Percentiles rank a stretch among this genome's conserved stretches.
Evolutionary conservation across 2,888 invertebrate species (phyloP).

Genomic region (Patella depressa): DNA sequence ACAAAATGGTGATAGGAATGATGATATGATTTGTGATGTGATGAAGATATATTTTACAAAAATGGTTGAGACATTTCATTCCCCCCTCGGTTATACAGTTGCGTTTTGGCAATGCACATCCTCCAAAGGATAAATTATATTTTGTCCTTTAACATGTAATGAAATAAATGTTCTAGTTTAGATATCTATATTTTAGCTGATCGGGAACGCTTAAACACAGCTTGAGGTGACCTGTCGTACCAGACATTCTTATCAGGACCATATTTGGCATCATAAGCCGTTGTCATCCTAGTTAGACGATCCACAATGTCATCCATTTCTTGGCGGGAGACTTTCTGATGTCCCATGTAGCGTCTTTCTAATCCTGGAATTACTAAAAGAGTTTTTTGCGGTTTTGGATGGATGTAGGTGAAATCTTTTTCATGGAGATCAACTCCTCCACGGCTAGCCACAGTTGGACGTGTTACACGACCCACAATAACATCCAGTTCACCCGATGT

Average conservation of each 20-base stretch:
- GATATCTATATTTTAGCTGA: neutral
- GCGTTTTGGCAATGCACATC: no score
- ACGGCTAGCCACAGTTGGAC: constrained; percentile 57
- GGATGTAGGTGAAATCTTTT: constrained; percentile 54
- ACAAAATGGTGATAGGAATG: no score
- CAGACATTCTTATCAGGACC: constrained; percentile 55
- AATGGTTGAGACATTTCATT: no score
- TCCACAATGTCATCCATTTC: constrained; percentile 54
- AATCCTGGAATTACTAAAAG: constrained; percentile 55
- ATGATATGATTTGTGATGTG: no score
- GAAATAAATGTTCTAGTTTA: no score
- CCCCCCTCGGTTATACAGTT: no score
- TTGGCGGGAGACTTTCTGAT: constrained; percentile 41
- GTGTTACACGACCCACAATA: constrained; percentile 54
- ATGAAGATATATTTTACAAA: no score
- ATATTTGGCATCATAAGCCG: constrained; percentile 57
- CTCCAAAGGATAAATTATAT: no score
- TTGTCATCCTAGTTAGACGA: constrained; percentile 56
- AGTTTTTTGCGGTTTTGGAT: constrained; percentile 52
- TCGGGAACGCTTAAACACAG: constrained; percentile 9
- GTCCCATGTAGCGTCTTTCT: constrained; percentile 50
- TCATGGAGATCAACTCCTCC: constrained; percentile 47
- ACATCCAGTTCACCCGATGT: constrained; percentile 41
- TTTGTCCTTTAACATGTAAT: no score
- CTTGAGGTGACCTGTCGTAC: constrained; percentile 43